These are phyloP conservation scores for Clusia tigrina DNA, from an alignment of 2,888 invertebrate genomes.

Conservation along the genomic window DNA sequence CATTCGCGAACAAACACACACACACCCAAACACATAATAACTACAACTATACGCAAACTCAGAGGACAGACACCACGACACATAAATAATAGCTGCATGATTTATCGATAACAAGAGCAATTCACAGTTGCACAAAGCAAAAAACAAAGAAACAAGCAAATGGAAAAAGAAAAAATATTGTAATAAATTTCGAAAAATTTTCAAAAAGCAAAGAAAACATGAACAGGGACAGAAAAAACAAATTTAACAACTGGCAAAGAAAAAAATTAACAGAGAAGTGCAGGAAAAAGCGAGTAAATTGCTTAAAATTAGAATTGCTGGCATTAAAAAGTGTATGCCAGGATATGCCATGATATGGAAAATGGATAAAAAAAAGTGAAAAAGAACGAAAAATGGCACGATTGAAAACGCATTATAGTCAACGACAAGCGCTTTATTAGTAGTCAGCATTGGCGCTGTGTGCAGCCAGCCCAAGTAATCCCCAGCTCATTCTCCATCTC, in stretches of 20 bases:
- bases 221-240: no score
- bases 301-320: background rate
- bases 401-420: no score
- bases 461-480: no score
- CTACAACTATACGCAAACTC: background rate
- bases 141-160: slow-evolving; percentile 45
- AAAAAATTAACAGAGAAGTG: background rate
- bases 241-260: background rate
- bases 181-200: no score
- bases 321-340: background rate
- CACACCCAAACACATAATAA: slow-evolving; percentile 28
- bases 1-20: background rate
- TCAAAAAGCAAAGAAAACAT: no score
- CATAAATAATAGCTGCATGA: slow-evolving; percentile 63
- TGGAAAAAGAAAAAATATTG: no score
- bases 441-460: no score
- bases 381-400: no score
- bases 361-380: background rate
- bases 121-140: slow-evolving; percentile 51
- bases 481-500: no score
- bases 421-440: no score
- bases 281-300: background rate
- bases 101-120: slow-evolving; percentile 63
- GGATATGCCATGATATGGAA: background rate
- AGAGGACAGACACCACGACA: slow-evolving; percentile 38